Evolutionary conservation across 1,140 invertebrate species (phyloP).

Genomic region (Ips typographus): DNA sequence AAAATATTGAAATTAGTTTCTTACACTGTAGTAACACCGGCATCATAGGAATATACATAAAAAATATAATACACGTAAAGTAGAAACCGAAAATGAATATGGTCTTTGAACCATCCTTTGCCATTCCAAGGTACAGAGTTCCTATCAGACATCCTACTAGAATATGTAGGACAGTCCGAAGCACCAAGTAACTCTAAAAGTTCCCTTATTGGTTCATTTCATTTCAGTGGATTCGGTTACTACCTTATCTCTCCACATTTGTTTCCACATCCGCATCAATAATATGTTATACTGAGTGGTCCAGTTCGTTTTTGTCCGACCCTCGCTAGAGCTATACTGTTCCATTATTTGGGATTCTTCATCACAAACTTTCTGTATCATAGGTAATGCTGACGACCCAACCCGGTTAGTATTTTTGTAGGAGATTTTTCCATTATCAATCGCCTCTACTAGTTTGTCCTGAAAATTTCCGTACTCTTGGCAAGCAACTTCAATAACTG

Average conservation of each 20-base stretch:
- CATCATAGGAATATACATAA: slow-evolving; percentile 79
- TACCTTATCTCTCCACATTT: slow-evolving; percentile 72
- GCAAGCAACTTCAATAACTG: slow-evolving; percentile 76
- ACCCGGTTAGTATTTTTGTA: background rate
- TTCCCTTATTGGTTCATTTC: background rate
- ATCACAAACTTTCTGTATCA: background rate
- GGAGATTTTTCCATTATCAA: slow-evolving; percentile 60
- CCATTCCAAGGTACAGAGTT: slow-evolving; percentile 67
- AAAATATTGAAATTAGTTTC: no score
- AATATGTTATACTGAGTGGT: slow-evolving; percentile 65
- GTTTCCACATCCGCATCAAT: slow-evolving; percentile 66
- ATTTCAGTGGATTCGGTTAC: background rate
- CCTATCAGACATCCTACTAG: slow-evolving; percentile 72
- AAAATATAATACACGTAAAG: slow-evolving; percentile 72
- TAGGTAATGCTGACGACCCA: background rate
- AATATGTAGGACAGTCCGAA: slow-evolving; percentile 67
- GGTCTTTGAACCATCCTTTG: slow-evolving; percentile 75
- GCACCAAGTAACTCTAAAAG: slow-evolving; percentile 68
- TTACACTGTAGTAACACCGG: slow-evolving; percentile 74
- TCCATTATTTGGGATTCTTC: slow-evolving; percentile 19
- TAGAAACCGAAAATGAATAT: slow-evolving; percentile 83
- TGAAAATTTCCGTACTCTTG: slow-evolving; percentile 71
- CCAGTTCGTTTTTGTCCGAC: slow-evolving; percentile 33
- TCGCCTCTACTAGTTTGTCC: slow-evolving; percentile 55
- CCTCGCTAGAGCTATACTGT: slow-evolving; percentile 13